Evolutionary conservation across 1,140 invertebrate species (phyloP).

Genomic region (Calliphora vicina): DNA sequence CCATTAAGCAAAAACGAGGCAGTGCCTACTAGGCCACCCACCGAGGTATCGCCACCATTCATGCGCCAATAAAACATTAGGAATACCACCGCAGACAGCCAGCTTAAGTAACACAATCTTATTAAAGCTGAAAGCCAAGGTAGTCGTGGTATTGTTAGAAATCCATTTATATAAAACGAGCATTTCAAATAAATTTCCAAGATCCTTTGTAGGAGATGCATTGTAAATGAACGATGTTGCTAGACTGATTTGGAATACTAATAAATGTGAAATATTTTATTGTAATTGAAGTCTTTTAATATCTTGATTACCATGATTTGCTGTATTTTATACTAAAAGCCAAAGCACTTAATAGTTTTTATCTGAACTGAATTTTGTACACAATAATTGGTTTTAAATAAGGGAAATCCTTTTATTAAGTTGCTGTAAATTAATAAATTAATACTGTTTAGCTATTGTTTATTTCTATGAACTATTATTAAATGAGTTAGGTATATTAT

Average conservation of each 20-base stretch:
- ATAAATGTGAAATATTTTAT: background rate
- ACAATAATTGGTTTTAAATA: too few species aligned
- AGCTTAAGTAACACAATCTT: background rate
- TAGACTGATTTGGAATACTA: background rate
- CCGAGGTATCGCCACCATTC: slow-evolving; percentile 18
- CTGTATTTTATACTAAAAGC: background rate
- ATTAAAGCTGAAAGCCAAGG: background rate
- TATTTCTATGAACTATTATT: too few species aligned
- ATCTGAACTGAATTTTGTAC: too few species aligned
- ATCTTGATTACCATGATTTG: background rate
- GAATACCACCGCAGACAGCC: background rate
- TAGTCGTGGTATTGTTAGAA: background rate
- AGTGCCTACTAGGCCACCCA: slow-evolving; percentile 20
- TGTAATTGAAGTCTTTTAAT: background rate
- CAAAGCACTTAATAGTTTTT: too few species aligned
- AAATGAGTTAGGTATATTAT: too few species aligned
- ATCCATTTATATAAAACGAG: background rate
- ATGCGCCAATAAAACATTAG: slow-evolving; percentile 25
- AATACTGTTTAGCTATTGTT: too few species aligned
- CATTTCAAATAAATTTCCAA: background rate
- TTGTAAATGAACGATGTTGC: background rate
- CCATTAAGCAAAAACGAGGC: slow-evolving; percentile 11
- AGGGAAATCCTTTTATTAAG: too few species aligned
- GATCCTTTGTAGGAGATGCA: background rate
- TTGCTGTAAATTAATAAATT: too few species aligned